Evolutionary conservation across 2,113 vertebrate genomes (phyloP), one percentile per base, ranked within the genome.

Genomic region (Eupsittula cactorum): DNA sequence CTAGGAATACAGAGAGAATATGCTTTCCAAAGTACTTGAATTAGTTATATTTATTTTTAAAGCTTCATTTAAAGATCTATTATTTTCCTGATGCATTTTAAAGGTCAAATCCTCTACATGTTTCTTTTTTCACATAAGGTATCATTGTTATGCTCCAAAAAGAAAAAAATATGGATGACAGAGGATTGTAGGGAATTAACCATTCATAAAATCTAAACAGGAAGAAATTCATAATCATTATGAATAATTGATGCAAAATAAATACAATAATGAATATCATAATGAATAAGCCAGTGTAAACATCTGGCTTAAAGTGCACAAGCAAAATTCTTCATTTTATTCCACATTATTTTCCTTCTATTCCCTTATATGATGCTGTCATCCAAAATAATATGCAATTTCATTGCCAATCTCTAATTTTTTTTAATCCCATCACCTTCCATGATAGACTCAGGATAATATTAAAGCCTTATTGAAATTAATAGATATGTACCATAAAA

Each of bases 221-320:
- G 37, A 97, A 87, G 63, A 81, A 19, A 68, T 85, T 95, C 62
- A 49, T 28, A 79, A 87, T 95, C 42, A 75, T 73, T 68, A 95
- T 91, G 59, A 95, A 90, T 91, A 92, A 82, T 91, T n/a, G 0
- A 92, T 76, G 52, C 24, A 96, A 94, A 94, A 94, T 89, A 92
- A 93, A 95, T 76, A 89, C 39, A 87, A 76, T 91, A 90, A 94
- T 85, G 33, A 89, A 60, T 13, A 42, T 55, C 2, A 63, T 78
- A 74, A 86, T 63, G 59, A 70, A 83, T 82, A 82, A 84, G 4
- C 20, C 77, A 93, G 24, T 73, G 57, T 65, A 95, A 92, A 87
- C n/a, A 64, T 75, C 52, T 86, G 47, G 33, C 24, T 87, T 92
- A 73, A 73, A 87, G 19, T 31, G 4, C 8, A 4, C 60, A 82